These are phyloP conservation scores for Endomychus coccineus DNA, from an alignment of 2,888 invertebrate species.

Conservation along the genomic window DNA sequence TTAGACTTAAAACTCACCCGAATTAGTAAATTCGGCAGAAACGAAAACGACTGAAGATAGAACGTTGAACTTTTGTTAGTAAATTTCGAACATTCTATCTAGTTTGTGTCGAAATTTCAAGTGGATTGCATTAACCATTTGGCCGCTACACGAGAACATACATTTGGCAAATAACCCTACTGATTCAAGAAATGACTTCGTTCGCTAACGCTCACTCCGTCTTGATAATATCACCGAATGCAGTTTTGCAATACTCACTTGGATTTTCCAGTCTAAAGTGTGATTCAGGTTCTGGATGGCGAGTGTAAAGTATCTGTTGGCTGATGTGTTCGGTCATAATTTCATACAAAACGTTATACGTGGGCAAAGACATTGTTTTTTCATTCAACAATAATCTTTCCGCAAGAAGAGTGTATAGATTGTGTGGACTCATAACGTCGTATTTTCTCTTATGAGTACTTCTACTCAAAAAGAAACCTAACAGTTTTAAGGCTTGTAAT, in stretches of 20 bases:
- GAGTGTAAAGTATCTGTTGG: constrained; percentile 87
- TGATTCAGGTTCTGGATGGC: constrained; percentile 92
- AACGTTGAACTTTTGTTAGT: too few species aligned
- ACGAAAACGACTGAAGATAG: too few species aligned
- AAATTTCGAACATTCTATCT: too few species aligned
- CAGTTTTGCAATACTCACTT: constrained; percentile 62
- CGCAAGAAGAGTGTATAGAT: constrained; percentile 93
- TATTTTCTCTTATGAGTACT: constrained; percentile 99
- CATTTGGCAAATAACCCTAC: too few species aligned
- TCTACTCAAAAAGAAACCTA: constrained; percentile 95
- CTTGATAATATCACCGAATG: too few species aligned
- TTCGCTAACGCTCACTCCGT: too few species aligned
- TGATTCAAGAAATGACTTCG: too few species aligned
- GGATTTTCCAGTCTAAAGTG: constrained; percentile 94
- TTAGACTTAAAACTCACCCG: too few species aligned
- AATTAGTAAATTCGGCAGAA: too few species aligned
- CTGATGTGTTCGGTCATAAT: constrained; percentile 96
- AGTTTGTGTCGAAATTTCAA: too few species aligned
- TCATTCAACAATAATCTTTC: constrained; percentile 85
- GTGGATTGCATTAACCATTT: too few species aligned
- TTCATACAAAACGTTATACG: constrained; percentile 98
- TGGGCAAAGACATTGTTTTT: constrained; percentile 84
- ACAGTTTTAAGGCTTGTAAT: constrained; percentile 89
- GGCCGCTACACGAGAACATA: too few species aligned
- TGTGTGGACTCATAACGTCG: constrained; percentile 98